Evolutionary conservation across 2,888 invertebrate species (phyloP).

Genomic region (Volucella zonaria): DNA sequence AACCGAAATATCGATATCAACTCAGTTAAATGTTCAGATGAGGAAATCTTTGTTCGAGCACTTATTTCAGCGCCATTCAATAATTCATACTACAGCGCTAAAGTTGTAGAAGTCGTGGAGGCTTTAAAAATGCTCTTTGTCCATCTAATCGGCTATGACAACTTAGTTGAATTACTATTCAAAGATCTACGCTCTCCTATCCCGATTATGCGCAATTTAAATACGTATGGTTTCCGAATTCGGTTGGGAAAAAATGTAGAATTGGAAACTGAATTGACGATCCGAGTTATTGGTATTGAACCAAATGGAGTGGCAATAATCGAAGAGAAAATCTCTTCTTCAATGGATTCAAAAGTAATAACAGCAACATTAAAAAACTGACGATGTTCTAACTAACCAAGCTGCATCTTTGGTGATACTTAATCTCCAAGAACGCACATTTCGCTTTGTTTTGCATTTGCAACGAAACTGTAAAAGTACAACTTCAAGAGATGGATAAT

Average conservation of each 20-base stretch:
- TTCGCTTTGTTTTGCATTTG: constrained; percentile 65
- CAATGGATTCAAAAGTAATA: constrained; percentile 20
- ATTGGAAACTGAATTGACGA: constrained; percentile 73
- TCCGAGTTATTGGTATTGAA: constrained; percentile 67
- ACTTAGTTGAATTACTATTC: constrained; percentile 71
- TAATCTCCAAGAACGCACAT: constrained; percentile 70
- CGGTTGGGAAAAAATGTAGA: constrained; percentile 57
- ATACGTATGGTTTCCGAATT: constrained; percentile 75
- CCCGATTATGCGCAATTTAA: constrained; percentile 76
- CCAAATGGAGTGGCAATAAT: constrained; percentile 63
- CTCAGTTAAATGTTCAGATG: constrained; percentile 51
- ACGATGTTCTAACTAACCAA: constrained; percentile 51
- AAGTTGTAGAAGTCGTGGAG: constrained; percentile 55
- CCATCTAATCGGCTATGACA: constrained; percentile 76
- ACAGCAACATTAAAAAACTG: constrained; percentile 64
- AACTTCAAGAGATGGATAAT: constrained; percentile 41
- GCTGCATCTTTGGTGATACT: constrained; percentile 60
- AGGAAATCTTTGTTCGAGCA: constrained; percentile 70
- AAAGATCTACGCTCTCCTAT: constrained; percentile 74
- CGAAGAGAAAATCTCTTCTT: constrained; percentile 59
- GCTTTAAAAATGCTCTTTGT: constrained; percentile 62
- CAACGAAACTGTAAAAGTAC: constrained; percentile 13
- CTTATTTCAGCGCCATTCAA: constrained; percentile 75
- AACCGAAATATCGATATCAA: constrained; percentile 73
- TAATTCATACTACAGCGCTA: constrained; percentile 75